Conservation (phyloP, 2,888 invertebrate genomes). For the Acleris laterana region DNA sequence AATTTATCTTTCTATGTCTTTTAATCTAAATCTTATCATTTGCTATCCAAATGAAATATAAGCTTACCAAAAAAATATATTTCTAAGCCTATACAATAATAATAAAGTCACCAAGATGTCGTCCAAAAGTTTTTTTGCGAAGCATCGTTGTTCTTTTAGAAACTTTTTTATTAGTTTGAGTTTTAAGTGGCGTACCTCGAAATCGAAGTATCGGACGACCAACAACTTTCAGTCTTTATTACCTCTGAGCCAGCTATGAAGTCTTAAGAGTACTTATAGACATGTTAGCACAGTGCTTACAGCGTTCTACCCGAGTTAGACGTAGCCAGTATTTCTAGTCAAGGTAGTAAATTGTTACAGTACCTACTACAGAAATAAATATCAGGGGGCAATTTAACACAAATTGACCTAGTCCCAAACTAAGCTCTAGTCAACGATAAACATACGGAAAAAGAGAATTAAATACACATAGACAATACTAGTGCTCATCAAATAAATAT, state of each 20-base stretch:
- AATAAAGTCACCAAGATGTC: not conserved
- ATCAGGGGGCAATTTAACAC: no score
- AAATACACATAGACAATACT: no score
- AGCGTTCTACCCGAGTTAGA: not conserved
- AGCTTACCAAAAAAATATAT: not conserved
- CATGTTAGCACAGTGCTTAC: conserved; percentile 41
- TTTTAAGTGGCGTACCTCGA: conserved; percentile 26
- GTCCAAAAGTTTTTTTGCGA: not conserved
- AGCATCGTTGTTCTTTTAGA: conserved; percentile 6
- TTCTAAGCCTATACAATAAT: not conserved
- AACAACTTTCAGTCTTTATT: conserved; percentile 61
- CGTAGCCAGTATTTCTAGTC: no score
- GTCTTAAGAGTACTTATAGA: conserved; percentile 61
- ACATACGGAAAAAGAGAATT: no score
- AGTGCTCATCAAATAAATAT: no score
- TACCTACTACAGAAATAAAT: no score
- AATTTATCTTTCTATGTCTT: no score
- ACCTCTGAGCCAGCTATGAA: conserved; percentile 53
- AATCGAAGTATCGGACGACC: conserved; percentile 42
- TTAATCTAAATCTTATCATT: not conserved
- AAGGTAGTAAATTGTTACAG: no score
- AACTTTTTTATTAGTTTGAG: conserved; percentile 29
- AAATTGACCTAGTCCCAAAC: no score
- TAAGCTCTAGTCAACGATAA: no score
- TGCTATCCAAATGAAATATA: no score